Evolutionary conservation across 2,113 vertebrate genomes (phyloP), one percentile per base, ranked within the genome.

Genomic region (Ptilorrhoa leucosticta): DNA sequence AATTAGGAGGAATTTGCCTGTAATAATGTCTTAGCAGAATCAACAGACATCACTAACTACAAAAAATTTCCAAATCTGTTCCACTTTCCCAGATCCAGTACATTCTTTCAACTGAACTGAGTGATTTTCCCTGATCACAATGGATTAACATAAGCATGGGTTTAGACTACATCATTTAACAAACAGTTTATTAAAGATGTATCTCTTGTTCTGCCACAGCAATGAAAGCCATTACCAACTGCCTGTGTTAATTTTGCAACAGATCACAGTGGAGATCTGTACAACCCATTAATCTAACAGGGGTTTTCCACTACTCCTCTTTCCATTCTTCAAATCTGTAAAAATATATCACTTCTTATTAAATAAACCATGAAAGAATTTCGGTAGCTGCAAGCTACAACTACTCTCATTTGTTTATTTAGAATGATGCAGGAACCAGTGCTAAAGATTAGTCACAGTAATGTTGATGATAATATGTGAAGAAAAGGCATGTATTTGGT

Each of bases 401-500:
- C 42, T 58, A 40, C n/a, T 60, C 37, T 72, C 45, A 65, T 47
- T 88, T 90, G 57, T 87, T 93, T 90, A 75, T 83, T 90, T 78
- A 87, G 48, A 90, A 61, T 45, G 70, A 73, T 75, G 37, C 28
- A 92, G 64, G 42, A 93, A 56, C 13, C 71, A 63, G 60, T 27
- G 16, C 44, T 91, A 92, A 81, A 86, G 71, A 83, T 88, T 83
- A 94, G 68, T 86, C 79, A 70, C 37, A 33, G 82, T 48, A 83
- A 81, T 78, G 75, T 53, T 81, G 82, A 95, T 1, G 6, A 61
- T 73, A 96, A 92, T 75, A 54, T 13, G 14, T 7, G 19, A 83
- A 90, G 79, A 72, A 94, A 94, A 94, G 70, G 20, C 76, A 64
- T 51, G 13, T 57, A 64, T 93, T 83, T 96, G 89, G 84, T 44